Base-by-base conservation (phyloP, 2,888 invertebrate genomes). In the Stenichneumon culpator region DNA sequence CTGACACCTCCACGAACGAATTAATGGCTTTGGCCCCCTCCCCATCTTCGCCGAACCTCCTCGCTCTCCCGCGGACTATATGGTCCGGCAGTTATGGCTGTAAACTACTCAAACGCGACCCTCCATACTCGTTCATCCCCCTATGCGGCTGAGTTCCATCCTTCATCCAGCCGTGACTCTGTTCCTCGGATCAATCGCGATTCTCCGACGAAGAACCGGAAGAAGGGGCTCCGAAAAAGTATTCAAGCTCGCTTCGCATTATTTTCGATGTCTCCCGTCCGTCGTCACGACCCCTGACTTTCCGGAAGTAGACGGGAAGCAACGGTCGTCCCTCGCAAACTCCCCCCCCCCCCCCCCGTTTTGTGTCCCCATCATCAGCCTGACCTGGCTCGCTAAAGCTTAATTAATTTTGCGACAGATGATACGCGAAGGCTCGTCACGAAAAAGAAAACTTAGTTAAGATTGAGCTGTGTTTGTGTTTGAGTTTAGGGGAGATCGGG, bases 1-100 rank as follows among this genome's bases (percentile, higher is more conserved):
- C 92, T 92, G 92, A 93, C 92, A 92, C 92, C 91, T 91, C 91
- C 92, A 91, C 91, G 91, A 92, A 91, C 91, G 91, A 92, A 92
- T 93, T 93, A 93, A 93, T 92, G 92, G 92, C 92, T 90, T 86
- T 87, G 87, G 90, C 88, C 72, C 32, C 28, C 67, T 44, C 14
- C 19, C 2, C 57, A 1, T 25, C 22, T 65, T 54, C 72, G 25
- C 65, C n/a, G n/a, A 52, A n/a, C 19, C 36, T 65, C 65, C 78
- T 63, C 78, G 9, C 39, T 22, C 28, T 60, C 5, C 1, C 57
- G 36, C 57, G 67, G 25, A 39, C 4, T 47, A 86, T 67, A 63
- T 78, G 83, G 83, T 82, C 82, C 84, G 75, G 86, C 84, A 87
- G 88, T 88, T 89, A 91, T 82, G 88, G 89, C 90, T 89, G 91